Evolutionary conservation across 2,113 vertebrate species (phyloP).

Genomic region (Nettapus auritus): DNA sequence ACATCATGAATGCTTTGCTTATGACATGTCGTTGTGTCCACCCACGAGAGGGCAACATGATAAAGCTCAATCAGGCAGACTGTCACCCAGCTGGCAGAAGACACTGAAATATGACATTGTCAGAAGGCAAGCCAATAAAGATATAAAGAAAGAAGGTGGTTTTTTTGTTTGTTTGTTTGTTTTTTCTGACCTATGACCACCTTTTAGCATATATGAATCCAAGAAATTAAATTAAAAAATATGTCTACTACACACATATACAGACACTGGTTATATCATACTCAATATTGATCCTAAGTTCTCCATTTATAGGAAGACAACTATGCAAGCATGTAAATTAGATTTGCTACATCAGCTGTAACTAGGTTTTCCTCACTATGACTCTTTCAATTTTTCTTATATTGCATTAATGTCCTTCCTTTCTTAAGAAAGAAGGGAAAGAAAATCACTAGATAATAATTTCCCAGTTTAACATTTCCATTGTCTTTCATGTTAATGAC

Average conservation of each 20-base stretch:
- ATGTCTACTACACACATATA: not conserved
- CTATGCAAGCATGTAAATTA: not conserved
- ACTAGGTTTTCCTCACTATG: not conserved
- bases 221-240: not conserved
- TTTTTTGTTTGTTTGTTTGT: too few species aligned
- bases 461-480: not conserved
- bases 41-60: not conserved
- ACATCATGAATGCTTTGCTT: not conserved
- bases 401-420: not conserved
- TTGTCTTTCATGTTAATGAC: not conserved
- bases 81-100: not conserved
- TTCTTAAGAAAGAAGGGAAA: not conserved
- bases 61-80: not conserved
- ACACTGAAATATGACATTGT: not conserved
- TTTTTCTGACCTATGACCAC: not conserved
- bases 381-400: not conserved
- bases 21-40: not conserved
- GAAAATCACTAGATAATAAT: not conserved
- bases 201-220: not conserved
- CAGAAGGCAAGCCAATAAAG: not conserved
- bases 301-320: not conserved
- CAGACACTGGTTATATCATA: not conserved
- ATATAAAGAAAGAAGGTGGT: not conserved
- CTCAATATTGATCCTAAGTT: not conserved
- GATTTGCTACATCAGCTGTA: not conserved